These are phyloP conservation scores for Philhelius pedissequus DNA, from an alignment of 2,888 invertebrate genomes.

Conservation along the genomic window DNA sequence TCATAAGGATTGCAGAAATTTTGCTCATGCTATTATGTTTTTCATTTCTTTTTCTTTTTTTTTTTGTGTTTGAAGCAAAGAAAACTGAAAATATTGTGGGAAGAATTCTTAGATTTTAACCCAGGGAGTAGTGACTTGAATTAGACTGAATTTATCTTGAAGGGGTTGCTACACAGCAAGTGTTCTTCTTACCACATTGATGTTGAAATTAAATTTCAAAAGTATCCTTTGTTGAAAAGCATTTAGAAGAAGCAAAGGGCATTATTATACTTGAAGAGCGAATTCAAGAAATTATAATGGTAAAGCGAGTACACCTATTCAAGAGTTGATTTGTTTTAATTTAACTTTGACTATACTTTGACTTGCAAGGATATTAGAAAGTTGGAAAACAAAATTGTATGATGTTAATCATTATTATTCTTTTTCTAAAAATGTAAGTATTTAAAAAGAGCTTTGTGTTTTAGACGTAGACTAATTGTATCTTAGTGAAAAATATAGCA, in stretches of 20 bases:
- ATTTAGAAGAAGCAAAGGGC: not conserved
- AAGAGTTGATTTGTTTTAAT: too few relatives aligned
- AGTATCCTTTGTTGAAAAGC: not conserved
- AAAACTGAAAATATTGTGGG: not conserved
- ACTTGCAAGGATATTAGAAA: too few relatives aligned
- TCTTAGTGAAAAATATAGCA: too few relatives aligned
- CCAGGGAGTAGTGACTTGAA: too few relatives aligned
- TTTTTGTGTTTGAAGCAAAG: not conserved
- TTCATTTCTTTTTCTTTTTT: not conserved
- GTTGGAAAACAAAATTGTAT: too few relatives aligned
- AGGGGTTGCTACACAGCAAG: not conserved
- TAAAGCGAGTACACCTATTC: too few relatives aligned
- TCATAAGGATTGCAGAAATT: not conserved
- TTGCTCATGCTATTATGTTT: not conserved
- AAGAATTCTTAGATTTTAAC: not conserved
- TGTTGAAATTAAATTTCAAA: not conserved
- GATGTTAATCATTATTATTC: too few relatives aligned
- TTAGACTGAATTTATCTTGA: not conserved
- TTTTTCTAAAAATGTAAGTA: too few relatives aligned
- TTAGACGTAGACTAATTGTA: too few relatives aligned
- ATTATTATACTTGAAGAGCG: not conserved
- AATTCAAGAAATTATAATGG: not conserved
- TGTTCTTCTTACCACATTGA: not conserved
- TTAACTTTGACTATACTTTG: too few relatives aligned
- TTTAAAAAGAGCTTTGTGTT: too few relatives aligned